These are phyloP conservation scores for Tragelaphus scriptus DNA, from an alignment of 2,113 vertebrate species.

Conservation along the genomic window DNA sequence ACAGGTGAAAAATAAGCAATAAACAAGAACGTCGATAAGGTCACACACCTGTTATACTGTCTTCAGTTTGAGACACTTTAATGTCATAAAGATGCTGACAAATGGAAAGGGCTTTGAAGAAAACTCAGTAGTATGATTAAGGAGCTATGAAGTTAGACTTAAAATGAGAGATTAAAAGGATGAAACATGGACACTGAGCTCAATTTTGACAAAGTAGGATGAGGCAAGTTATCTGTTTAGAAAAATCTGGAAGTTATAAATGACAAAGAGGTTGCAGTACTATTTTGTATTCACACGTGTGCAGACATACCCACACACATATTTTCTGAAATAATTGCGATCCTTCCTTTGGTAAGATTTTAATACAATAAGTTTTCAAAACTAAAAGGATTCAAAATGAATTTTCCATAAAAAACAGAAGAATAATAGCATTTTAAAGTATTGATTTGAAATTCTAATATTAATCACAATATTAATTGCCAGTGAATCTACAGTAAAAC, in stretches of 20 bases:
- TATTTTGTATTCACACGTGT: rapidly evolving
- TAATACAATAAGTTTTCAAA: neutral
- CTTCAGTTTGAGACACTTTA: conserved; percentile 16
- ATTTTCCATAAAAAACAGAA: neutral
- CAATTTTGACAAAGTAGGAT: neutral
- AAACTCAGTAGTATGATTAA: conserved; percentile 5
- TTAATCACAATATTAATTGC: neutral
- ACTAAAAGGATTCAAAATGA: neutral
- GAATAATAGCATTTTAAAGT: neutral
- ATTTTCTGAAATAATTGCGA: neutral
- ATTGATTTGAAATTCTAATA: neutral
- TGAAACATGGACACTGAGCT: neutral
- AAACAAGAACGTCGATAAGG: conserved; percentile 5
- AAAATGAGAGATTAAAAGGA: conserved; percentile 27
- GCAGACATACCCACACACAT: neutral
- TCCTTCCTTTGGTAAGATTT: neutral
- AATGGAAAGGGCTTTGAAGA: conserved; percentile 15
- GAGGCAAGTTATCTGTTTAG: neutral
- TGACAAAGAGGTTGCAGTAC: neutral
- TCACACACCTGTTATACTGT: neutral
- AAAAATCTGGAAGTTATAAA: neutral
- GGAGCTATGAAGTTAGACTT: neutral
- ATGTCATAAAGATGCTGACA: conserved; percentile 23
- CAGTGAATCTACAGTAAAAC: neutral
- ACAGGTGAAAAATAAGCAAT: conserved; percentile 35